Evolutionary conservation across 2,888 invertebrate species (phyloP).

Genomic region (Chromoteleia sp.): DNA sequence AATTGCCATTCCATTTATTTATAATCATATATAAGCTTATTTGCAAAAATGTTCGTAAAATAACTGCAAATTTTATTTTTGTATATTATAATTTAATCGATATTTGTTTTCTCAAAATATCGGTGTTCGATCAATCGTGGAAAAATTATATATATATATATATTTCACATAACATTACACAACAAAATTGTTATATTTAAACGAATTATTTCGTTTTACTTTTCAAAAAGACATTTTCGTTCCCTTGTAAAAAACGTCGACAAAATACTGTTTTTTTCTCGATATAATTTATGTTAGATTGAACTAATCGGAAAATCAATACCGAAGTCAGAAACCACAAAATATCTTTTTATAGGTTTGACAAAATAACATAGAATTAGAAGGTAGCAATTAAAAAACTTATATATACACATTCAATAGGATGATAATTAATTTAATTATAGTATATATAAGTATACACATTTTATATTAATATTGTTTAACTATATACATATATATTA

Average conservation of each 20-base stretch:
- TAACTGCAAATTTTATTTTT: background rate
- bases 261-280: slow-evolving; percentile 5
- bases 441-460: slow-evolving; percentile 43
- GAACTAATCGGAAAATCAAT: slow-evolving; percentile 39
- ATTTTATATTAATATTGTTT: slow-evolving; percentile 16
- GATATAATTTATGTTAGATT: slow-evolving; percentile 28
- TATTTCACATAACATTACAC: background rate
- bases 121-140: slow-evolving; percentile 30
- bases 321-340: slow-evolving; percentile 30
- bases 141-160: too few relatives aligned
- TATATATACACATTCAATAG: slow-evolving; percentile 10
- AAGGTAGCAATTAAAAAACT: slow-evolving; percentile 30
- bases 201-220: background rate
- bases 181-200: slow-evolving; percentile 2
- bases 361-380: slow-evolving; percentile 44
- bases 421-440: slow-evolving; percentile 14
- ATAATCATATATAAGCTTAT: too few relatives aligned
- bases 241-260: slow-evolving; percentile 2
- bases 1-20: too few relatives aligned
- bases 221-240: background rate
- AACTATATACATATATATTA: slow-evolving; percentile 15
- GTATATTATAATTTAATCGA: background rate
- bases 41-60: too few relatives aligned
- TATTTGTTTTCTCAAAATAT: slow-evolving; percentile 28
- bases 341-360: slow-evolving; percentile 34